These are phyloP conservation scores for Microhierax caerulescens DNA, from an alignment of 2,797 vertebrate genomes.

Conservation along the genomic window DNA sequence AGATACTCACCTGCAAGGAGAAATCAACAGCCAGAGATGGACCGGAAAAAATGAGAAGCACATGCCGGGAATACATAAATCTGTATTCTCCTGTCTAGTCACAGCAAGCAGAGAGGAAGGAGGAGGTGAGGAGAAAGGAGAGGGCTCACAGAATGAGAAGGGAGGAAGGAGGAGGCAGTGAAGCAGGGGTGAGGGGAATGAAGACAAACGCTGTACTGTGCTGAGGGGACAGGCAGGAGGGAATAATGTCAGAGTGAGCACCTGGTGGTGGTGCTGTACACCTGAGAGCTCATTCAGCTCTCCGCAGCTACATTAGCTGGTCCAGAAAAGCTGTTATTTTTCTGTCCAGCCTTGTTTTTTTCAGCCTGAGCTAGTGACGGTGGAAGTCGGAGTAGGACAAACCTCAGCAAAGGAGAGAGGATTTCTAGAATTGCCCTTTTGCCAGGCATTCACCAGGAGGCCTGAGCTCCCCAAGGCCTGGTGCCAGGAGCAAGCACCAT, in stretches of 20 bases:
- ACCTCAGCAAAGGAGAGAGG: neutral
- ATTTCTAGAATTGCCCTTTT: neutral
- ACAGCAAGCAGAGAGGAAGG: neutral
- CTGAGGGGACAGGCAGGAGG: neutral
- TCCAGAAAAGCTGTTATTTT: neutral
- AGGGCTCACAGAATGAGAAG: neutral
- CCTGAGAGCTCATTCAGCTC: neutral
- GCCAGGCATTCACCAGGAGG: neutral
- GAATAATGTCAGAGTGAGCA: neutral
- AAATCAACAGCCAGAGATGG: conserved; percentile 27
- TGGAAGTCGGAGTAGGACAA: neutral
- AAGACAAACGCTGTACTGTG: neutral
- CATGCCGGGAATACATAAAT: neutral
- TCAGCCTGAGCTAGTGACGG: neutral
- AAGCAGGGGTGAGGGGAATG: neutral
- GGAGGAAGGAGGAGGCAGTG: conserved; percentile 3
- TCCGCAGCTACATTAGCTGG: neutral
- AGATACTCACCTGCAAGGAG: conserved; percentile 8
- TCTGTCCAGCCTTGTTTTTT: neutral
- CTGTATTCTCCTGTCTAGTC: neutral
- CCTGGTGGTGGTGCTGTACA: conserved; percentile 17
- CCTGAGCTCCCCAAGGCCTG: neutral
- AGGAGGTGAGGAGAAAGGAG: conserved; percentile 13
- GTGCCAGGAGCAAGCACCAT: fast-evolving
- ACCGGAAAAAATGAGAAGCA: neutral